Evolutionary conservation across 1,140 invertebrate genomes (phyloP).

Genomic region (Mycetomoellerius zeteki): DNA sequence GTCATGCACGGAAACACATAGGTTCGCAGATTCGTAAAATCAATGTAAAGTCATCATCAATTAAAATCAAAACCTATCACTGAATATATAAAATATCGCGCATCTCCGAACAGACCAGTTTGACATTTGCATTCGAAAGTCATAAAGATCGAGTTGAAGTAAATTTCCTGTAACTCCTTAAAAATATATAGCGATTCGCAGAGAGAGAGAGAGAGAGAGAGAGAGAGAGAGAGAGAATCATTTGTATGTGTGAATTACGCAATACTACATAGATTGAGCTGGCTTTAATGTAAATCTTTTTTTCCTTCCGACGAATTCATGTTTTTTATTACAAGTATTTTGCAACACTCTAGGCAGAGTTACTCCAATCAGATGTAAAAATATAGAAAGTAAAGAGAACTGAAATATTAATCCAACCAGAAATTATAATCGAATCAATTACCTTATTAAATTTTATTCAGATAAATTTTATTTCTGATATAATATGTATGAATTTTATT

Average conservation of each 20-base stretch:
- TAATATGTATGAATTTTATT: not conserved
- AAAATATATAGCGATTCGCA: slow-evolving; percentile 4
- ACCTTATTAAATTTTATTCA: not conserved
- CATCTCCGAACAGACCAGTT: not conserved
- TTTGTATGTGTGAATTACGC: not conserved
- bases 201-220: too few species aligned
- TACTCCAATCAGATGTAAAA: not conserved
- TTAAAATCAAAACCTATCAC: not conserved
- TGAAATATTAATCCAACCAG: not conserved
- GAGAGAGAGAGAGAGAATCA: not conserved
- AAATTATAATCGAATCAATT: not conserved
- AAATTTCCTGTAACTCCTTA: slow-evolving; percentile 18
- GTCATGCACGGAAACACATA: not conserved
- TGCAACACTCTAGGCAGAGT: not conserved
- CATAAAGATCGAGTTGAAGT: slow-evolving; percentile 13
- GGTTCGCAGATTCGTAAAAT: not conserved
- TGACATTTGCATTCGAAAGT: slow-evolving; percentile 24
- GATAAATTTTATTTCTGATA: not conserved
- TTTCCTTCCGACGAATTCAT: not conserved
- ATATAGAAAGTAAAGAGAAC: not conserved
- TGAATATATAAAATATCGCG: not conserved
- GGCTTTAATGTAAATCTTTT: slow-evolving; percentile 21
- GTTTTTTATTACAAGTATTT: not conserved
- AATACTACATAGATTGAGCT: slow-evolving; percentile 10
- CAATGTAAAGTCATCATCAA: too few species aligned